These are phyloP conservation scores for Daboia siamensis DNA, from an alignment of 2,113 vertebrate species.

Conservation along the genomic window DNA sequence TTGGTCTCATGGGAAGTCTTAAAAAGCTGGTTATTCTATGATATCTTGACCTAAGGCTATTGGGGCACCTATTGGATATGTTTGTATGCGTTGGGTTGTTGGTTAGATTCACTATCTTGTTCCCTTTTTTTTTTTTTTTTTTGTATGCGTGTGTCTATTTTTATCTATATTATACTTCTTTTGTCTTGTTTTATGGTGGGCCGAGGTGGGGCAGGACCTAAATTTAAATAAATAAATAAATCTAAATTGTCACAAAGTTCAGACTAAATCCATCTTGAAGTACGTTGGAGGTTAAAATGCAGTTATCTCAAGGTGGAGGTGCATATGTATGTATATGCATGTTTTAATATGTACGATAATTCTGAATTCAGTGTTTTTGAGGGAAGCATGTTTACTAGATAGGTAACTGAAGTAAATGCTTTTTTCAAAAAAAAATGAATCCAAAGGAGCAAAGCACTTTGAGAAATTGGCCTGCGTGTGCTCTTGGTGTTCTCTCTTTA, in stretches of 20 bases:
- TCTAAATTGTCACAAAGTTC: neutral
- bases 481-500: neutral
- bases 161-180: neutral
- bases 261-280: neutral
- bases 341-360: neutral
- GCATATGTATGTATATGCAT: neutral
- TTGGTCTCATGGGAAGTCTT: too few relatives aligned
- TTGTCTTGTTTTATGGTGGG: neutral
- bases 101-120: neutral
- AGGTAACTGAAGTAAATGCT: neutral
- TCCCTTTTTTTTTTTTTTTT: neutral
- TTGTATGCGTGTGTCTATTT: neutral
- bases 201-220: neutral
- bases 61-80: too few relatives aligned
- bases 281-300: neutral
- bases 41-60: too few relatives aligned
- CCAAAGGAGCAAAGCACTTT: neutral
- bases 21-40: too few relatives aligned
- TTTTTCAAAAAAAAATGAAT: neutral
- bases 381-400: neutral
- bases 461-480: neutral
- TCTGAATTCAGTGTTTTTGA: neutral
- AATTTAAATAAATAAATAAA: neutral
- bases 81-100: too few relatives aligned
- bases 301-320: neutral